Evolutionary conservation across 2,113 vertebrate genomes (phyloP), one percentile per base, ranked within the genome.

Genomic region (Salvelinus alpinus): DNA sequence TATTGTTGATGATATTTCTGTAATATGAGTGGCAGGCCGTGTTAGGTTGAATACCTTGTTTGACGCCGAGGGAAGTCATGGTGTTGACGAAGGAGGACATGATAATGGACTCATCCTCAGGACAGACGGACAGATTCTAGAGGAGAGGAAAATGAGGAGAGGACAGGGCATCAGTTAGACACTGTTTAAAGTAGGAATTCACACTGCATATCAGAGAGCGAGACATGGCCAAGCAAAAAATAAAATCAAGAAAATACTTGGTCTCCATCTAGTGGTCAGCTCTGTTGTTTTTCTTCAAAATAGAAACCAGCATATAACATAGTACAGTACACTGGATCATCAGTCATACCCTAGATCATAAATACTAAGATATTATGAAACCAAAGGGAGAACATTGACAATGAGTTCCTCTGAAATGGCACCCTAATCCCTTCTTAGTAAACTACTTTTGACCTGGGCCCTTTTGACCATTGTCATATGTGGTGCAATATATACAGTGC

Each of bases 41-140:
- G 59, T 62, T 62, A 62, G 59, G 59, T 62, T 62, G 59, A 74
- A 87, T 88, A 99, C 98, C 98, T 95, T 99, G 97, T 89, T 99
- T 99, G 78, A 99, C 98, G 3, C 96, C 97, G 82, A 99, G 92
- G 25, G 97, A 99, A 70, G 97, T 99, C 98, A 99, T 99, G 0
- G 98, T 99, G 91, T 99, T 99, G 83, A 99, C 97, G 80, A 99
- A 99, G 76, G 98, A 99, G 16, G 97, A 99, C 98, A 99, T 99
- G 83, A 99, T 99, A 82, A 99, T 98, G 0, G 97, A 99, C 85
- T 99, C 98, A 85, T 99, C 98, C 88, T 99, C 98, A 69, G 98
- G 97, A 88, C 97, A 99, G 64, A 99, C 98, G 2, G 97, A 99
- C 86, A 99, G 95, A 92, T 99, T 99, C 98, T 99, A 48, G 59